Evolutionary conservation across 2,797 vertebrate genomes (phyloP), one percentile per base, ranked within the genome.

Genomic region (Craterocephalus amniculus): DNA sequence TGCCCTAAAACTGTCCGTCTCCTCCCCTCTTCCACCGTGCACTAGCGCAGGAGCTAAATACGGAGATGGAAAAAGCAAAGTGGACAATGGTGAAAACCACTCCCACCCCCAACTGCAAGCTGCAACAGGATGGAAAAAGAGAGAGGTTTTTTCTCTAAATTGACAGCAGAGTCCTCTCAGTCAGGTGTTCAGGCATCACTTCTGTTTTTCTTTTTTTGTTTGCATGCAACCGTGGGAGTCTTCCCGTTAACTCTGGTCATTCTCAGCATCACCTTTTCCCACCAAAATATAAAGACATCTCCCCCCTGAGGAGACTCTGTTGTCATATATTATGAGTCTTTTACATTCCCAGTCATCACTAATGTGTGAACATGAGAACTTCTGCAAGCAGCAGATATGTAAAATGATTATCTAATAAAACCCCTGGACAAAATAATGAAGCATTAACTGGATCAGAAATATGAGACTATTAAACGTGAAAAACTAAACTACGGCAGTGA

Each of bases 1-100:
- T 91, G 83, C 81, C 83, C 88, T 75, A 10, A 88, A 88, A 87
- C 79, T 71, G 71, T 78, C 86, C 72, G 71, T 86, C 85, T 67
- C 84, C 91, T 91, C 88, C 89, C 89, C 80, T 81, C 60, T 74
- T 72, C 63, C 55, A 74, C 65, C n/a, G 67, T 63, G 71, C 80
- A 60, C 87, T 74, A 55, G 57, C 55, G 62, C 59, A 57, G 16
- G 34, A 66, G 82, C 85, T 89, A 90, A 87, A 91, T 77, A 80
- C 89, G 87, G 83, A 12, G 62, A 74, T 38, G 74, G 87, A 85
- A 89, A 85, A 85, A 72, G 76, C n/a, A 59, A 63, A 78, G 66
- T 55, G 78, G 72, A 87, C 75, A 64, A 85, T 51, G 3, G 56
- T 69, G 60, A 79, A 52, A 82, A 77, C 71, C 55, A 75, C 36